Conservation (phyloP, 2,113 vertebrate species). For the Macquaria australasica region DNA sequence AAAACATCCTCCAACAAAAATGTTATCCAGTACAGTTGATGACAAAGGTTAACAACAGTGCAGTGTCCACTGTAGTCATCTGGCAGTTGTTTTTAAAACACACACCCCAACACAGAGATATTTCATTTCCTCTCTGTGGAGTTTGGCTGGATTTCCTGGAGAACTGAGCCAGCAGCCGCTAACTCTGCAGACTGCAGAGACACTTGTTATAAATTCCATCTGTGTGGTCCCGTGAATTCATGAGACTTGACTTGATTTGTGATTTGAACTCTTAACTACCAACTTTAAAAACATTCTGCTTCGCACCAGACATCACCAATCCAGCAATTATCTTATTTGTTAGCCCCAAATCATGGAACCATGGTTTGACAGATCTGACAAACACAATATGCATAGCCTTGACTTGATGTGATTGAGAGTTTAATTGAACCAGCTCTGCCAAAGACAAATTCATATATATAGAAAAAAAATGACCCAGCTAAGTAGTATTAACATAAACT, state of each 20-base stretch:
- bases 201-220: conserved; percentile 55
- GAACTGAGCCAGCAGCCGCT: conserved; percentile 23
- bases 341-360: not conserved
- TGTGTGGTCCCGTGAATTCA: conserved; percentile 49
- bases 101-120: not conserved
- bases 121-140: conserved; percentile 65
- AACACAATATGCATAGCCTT: not conserved
- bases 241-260: conserved; percentile 25
- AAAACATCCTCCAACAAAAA: conserved; percentile 10
- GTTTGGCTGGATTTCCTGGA: conserved; percentile 64
- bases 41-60: conserved; percentile 20
- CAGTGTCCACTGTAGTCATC: conserved; percentile 48
- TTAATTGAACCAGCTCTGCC: not conserved
- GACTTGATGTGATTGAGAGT: not conserved
- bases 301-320: conserved; percentile 5
- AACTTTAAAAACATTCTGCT: conserved; percentile 19
- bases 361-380: conserved; percentile 25
- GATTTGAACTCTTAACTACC: conserved; percentile 14
- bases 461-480: not conserved
- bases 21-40: not conserved
- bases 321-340: conserved; percentile 2
- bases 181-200: conserved; percentile 51
- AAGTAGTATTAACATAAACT: not conserved
- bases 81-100: conserved; percentile 41
- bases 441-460: not conserved